Evolutionary conservation across 92 coral and sea anemone genomes (phyloP).

Genomic region (Zoanthus solanderi): DNA sequence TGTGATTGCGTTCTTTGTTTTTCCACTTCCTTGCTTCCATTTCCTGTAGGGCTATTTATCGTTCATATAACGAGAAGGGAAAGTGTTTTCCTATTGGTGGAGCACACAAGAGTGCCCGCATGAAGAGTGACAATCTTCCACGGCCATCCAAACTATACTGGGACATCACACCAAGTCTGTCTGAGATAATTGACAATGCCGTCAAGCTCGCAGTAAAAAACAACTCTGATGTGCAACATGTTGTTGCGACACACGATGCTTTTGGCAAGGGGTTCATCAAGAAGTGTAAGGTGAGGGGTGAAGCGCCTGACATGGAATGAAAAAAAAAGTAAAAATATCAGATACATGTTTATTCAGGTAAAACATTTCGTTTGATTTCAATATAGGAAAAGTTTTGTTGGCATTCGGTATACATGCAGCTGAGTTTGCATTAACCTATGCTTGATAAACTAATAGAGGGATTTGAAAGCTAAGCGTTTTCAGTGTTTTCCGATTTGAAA

Average conservation of each 20-base stretch:
- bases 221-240: constrained; percentile 84
- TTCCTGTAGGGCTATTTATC: constrained; percentile 77
- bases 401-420: too few relatives aligned
- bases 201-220: constrained; percentile 77
- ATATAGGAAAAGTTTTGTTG: too few relatives aligned
- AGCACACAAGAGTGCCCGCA: constrained; percentile 82
- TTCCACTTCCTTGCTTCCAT: background rate
- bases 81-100: constrained; percentile 96
- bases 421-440: too few relatives aligned
- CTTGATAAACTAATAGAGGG: too few relatives aligned
- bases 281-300: constrained; percentile 61
- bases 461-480: too few relatives aligned
- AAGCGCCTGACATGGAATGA: too few relatives aligned
- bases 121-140: constrained; percentile 81
- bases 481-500: too few relatives aligned
- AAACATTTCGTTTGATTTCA: too few relatives aligned
- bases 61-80: constrained; percentile 95
- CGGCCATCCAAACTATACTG: constrained; percentile 89
- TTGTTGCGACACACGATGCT: constrained; percentile 80
- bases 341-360: too few relatives aligned
- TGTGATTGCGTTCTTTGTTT: background rate
- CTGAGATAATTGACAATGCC: constrained; percentile 80
- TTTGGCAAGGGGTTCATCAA: constrained; percentile 96
- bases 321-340: background rate
- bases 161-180: constrained; percentile 84